Conservation (phyloP, 2,113 vertebrate genomes). For the Eleginops maclovinus region DNA sequence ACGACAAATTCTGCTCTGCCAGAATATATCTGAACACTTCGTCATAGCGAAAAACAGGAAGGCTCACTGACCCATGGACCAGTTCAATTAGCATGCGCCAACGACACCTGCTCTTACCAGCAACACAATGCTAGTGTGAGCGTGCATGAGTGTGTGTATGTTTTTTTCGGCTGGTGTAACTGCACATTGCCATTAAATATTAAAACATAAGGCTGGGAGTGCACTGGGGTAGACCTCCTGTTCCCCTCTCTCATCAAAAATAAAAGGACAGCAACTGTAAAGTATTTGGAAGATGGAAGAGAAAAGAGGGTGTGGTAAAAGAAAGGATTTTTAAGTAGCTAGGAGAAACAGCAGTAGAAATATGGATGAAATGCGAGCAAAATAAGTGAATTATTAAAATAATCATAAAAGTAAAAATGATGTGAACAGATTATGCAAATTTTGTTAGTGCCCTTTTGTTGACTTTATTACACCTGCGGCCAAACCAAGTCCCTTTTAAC, state of each 20-base stretch:
- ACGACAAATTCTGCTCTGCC: conserved; percentile 47
- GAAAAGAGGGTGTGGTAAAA: conserved; percentile 22
- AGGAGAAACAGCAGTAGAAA: neutral
- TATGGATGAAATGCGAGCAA: neutral
- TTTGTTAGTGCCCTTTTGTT: neutral
- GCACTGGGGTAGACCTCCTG: conserved; percentile 74
- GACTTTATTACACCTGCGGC: conserved; percentile 53
- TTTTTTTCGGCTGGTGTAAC: conserved; percentile 75
- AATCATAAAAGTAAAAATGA: conserved; percentile 13
- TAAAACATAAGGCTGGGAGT: conserved; percentile 82
- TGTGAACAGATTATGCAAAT: conserved; percentile 13
- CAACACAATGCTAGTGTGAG: conserved; percentile 19
- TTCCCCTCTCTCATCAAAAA: conserved; percentile 86
- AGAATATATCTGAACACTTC: conserved; percentile 58
- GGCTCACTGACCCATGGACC: conserved; percentile 82
- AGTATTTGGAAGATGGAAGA: conserved; percentile 59
- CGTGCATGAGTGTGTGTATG: conserved; percentile 42
- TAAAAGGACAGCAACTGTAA: conserved; percentile 74
- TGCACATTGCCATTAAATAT: conserved; percentile 87
- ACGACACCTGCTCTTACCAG: conserved; percentile 81
- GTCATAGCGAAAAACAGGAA: conserved; percentile 69
- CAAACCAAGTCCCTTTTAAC: conserved; percentile 25
- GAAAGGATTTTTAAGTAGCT: conserved; percentile 44
- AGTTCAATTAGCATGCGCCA: conserved; percentile 86
- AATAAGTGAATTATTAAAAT: conserved; percentile 30